Evolutionary conservation across 2,888 invertebrate species (phyloP), one percentile per base, ranked within the genome.

Genomic region (Nezara viridula): DNA sequence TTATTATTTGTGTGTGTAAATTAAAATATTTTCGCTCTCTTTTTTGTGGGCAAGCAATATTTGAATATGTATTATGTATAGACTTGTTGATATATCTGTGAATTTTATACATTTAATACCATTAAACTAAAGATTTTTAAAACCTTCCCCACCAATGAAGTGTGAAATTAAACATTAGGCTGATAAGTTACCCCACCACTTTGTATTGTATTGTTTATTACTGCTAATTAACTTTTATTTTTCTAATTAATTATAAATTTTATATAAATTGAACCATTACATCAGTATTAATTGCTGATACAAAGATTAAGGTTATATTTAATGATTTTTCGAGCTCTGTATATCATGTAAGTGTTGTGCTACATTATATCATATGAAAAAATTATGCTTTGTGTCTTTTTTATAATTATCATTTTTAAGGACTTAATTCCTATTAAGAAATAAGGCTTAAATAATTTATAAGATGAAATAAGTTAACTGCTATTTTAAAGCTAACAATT

Each of bases 91-190:
- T 88, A 85, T 85, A 88, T 85, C 81, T 88, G 66, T 88, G 88
- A 88, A 88, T 88, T 88, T 88, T 88, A 85, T 88, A 88, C 88
- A 88, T 88, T 88, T 66, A 86, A 86, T 86, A 86, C 55, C 86
- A 52, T 73, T 88, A 10, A 88, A 66, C 24, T 52, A 44, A 88
- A 47, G 9, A 73, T 27, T 32, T 66, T 47, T 66, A 40, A 73
- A 88, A 88, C 44, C 44, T n/a, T 52, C n/a, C 49, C 40, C 60
- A 40, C 52, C 60, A 19, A 55, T 66, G 12, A 47, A 32, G 73
- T 73, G 60, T 88, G 73, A 88, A 27, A 66, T 27, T 55, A 73
- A 88, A 88, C 24, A 49, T 88, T 88, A 88, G 73, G 60, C 49
- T 73, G 27, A 88, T 66, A 88, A 88, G 88, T 88, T 88, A 88